Conservation (phyloP, 2,797 vertebrate species). For the Crenichthys baileyi region DNA sequence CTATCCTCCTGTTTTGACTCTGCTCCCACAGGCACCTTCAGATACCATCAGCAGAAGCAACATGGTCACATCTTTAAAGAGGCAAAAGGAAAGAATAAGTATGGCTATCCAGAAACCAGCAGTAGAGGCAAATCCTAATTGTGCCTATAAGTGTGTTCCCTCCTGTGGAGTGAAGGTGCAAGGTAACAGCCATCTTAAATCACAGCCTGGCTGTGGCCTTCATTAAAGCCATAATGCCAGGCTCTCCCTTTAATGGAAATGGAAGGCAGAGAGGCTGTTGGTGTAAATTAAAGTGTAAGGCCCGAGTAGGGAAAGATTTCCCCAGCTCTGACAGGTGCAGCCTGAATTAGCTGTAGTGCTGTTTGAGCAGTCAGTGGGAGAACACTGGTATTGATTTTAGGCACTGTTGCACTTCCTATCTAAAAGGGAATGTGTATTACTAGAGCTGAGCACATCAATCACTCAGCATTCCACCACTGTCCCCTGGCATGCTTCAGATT, state of each 20-base stretch:
- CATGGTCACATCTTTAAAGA: conserved; percentile 62
- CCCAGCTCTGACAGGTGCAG: conserved; percentile 81
- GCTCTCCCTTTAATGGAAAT: conserved; percentile 85
- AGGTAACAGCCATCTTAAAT: conserved; percentile 82
- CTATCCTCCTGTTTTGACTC: conserved; percentile 31
- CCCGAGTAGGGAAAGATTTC: conserved; percentile 80
- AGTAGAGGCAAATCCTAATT: conserved; percentile 74
- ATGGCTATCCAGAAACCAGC: conserved; percentile 60
- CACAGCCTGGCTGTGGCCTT: conserved; percentile 79
- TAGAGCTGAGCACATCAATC: conserved; percentile 82
- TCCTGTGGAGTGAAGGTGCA: conserved; percentile 71
- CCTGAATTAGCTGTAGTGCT: conserved; percentile 86
- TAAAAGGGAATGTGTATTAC: conserved; percentile 84
- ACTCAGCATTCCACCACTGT: conserved; percentile 70
- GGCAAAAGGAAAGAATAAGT: conserved; percentile 58
- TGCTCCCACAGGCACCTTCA: conserved; percentile 53
- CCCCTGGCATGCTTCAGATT: conserved; percentile 67
- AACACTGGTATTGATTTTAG: conserved; percentile 84
- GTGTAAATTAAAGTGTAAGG: conserved; percentile 83
- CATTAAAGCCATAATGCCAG: conserved; percentile 86
- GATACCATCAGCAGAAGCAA: conserved; percentile 56
- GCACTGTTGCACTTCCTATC: conserved; percentile 85
- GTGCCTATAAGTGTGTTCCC: conserved; percentile 78
- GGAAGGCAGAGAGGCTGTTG: conserved; percentile 78
- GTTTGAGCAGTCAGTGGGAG: conserved; percentile 81